Evolutionary conservation across 1,140 invertebrate genomes (phyloP), one percentile per base, ranked within the genome.

Genomic region (Trigoniulus corallinus): DNA sequence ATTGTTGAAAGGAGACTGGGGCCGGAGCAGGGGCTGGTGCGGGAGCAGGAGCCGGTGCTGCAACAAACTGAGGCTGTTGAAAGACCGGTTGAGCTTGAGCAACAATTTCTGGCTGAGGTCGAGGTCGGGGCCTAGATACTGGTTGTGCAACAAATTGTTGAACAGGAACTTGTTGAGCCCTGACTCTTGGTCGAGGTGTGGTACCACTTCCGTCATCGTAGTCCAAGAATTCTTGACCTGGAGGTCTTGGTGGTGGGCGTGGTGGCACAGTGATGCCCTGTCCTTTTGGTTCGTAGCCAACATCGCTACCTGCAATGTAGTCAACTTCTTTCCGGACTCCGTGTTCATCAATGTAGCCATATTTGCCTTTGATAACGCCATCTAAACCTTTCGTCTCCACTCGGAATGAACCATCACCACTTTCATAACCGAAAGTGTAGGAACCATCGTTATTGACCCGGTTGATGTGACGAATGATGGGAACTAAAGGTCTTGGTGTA

Each of bases 321-420:
- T 85, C 82, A n/a, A 88, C 82, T 41, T 81, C 72, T 67, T 88
- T 84, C 48, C 86, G 76, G 62, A 84, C 77, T 4, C 84, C 84
- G 54, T 77, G 73, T 37, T 79, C 75, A 60, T 88, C 84, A 29
- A 87, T 72, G 65, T 83, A 88, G 48, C 85, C 85, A 65, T 86
- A 88, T 27, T 83, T 85, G 43, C 85, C 85, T 62, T 84, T 84
- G 37, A 88, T 81, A 61, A 84, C 81, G 21, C 85, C 85, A 53
- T 79, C 66, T 23, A 81, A 77, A 61, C 83, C 81, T 51, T 83
- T 69, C 56, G 81, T 87, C 67, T 51, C 50, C 2, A 47, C 15
- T 53, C 56, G 26, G 53, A 44, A 64, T 12, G 81, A 82, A 20
- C 83, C 84, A 64, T 86, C 84, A 45, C 78, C 81, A 2, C 82